Conservation (phyloP, 2,888 invertebrate species). For the Cosmopolites sordidus region DNA sequence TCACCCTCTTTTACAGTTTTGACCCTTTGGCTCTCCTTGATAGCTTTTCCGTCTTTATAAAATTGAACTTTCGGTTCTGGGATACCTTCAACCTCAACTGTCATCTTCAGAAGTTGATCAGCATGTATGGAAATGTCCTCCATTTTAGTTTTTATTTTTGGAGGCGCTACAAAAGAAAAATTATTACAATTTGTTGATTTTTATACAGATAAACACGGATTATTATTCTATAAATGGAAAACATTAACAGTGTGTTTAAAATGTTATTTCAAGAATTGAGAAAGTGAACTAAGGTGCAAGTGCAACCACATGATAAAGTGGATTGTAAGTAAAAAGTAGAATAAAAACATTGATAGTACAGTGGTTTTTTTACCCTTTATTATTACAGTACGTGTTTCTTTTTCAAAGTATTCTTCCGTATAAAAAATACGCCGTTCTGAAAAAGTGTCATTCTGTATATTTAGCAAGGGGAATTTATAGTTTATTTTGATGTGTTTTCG, state of each 20-base stretch:
- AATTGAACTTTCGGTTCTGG: slow-evolving; percentile 78
- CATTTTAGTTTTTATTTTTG: slow-evolving; percentile 78
- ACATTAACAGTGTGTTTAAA: neutral
- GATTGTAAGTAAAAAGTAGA: neutral
- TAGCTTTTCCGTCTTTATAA: slow-evolving; percentile 82
- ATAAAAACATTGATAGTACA: neutral
- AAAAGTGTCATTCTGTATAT: slow-evolving; percentile 6
- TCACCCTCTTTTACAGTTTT: slow-evolving; percentile 69
- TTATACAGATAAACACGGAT: neutral
- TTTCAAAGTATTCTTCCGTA: slow-evolving; percentile 21
- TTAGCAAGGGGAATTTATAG: neutral
- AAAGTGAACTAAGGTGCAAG: neutral
- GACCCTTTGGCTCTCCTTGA: slow-evolving; percentile 68
- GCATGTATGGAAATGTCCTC: slow-evolving; percentile 68
- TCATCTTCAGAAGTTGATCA: slow-evolving; percentile 71
- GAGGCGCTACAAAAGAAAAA: slow-evolving; percentile 56
- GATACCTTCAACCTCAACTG: slow-evolving; percentile 77
- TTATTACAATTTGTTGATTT: neutral
- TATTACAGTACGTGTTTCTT: slow-evolving; percentile 15
- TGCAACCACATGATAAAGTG: neutral
- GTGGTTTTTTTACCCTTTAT: slow-evolving; percentile 12
- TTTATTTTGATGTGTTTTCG: neutral
- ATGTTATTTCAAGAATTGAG: neutral
- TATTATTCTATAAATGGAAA: neutral
- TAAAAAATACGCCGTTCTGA: slow-evolving; percentile 19